phyloP scores from a whole-genome alignment of 1,140 invertebrate species.

The Melipona quadrifasciata region DNA sequence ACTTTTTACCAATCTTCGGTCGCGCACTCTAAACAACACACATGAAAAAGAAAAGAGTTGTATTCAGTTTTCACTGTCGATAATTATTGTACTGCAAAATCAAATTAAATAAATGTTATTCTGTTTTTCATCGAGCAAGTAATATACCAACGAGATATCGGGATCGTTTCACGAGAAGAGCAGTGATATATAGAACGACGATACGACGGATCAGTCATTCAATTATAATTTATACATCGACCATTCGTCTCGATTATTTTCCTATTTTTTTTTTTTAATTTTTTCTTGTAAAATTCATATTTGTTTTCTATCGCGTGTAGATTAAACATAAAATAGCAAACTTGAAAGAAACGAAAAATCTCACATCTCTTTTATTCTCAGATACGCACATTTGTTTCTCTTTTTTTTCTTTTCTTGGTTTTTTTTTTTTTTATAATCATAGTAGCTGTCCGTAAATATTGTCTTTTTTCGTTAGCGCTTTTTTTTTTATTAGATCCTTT shows the following conservation, averaged over 20 bases:
- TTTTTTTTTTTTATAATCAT: not conserved
- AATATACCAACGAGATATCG: not conserved
- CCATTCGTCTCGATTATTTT: not conserved
- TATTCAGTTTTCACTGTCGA: slow-evolving; percentile 17
- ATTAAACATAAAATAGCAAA: not conserved
- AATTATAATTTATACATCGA: not conserved
- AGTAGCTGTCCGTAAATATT: not conserved
- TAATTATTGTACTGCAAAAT: slow-evolving; percentile 25
- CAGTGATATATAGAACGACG: not conserved
- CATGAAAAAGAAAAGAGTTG: not conserved
- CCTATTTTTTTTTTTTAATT: not conserved
- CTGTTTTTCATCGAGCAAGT: slow-evolving; percentile 16
- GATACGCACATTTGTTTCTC: not conserved
- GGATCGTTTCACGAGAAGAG: slow-evolving; percentile 13
- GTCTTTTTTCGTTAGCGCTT: not conserved
- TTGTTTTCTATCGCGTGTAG: not conserved
- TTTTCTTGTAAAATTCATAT: not conserved
- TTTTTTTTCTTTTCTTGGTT: not conserved
- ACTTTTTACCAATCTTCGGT: not conserved
- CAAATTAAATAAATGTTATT: slow-evolving; percentile 23
- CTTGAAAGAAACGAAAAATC: not conserved
- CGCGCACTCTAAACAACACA: not conserved
- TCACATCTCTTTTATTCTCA: not conserved
- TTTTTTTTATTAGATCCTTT: not conserved
- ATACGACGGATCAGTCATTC: not conserved